Percentiles rank a stretch among this genome's conserved stretches.
Conservation (phyloP, 2,113 vertebrate genomes). For the Tetrax tetrax region DNA sequence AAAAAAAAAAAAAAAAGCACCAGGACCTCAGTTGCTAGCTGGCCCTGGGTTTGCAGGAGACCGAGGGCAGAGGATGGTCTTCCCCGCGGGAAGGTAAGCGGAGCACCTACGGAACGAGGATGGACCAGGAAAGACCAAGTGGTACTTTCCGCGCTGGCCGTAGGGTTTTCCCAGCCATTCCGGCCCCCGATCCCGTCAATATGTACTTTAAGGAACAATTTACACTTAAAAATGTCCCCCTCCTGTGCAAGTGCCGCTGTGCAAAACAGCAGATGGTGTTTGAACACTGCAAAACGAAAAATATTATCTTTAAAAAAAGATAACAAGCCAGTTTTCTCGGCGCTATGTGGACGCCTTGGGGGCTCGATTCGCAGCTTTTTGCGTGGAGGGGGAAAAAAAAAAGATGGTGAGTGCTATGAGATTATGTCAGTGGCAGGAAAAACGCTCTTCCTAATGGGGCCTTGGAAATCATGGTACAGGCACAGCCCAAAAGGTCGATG, state of each 20-base stretch:
- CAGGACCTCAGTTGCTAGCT: not conserved
- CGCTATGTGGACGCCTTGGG: fast-evolving
- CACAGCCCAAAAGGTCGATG: not conserved
- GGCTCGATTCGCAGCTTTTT: not conserved
- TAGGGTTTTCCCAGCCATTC: not conserved
- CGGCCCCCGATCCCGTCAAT: not conserved
- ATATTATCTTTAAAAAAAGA: not conserved
- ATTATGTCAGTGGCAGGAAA: not conserved
- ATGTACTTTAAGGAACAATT: constrained; percentile 9
- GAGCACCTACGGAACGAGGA: fast-evolving
- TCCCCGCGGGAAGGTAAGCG: not conserved
- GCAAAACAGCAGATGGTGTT: constrained; percentile 57
- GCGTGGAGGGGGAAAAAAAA: not conserved
- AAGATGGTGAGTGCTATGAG: not conserved
- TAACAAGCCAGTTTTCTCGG: not conserved
- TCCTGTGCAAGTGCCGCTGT: not conserved
- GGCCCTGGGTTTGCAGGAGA: not conserved
- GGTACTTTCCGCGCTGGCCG: not conserved
- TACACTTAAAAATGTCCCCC: not conserved
- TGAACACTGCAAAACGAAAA: constrained; percentile 15
- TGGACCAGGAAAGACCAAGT: not conserved
- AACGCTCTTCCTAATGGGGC: not conserved
- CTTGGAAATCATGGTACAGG: fast-evolving
- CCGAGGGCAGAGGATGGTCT: not conserved
- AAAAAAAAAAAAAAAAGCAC: not conserved